Base-by-base conservation (phyloP, 1,140 invertebrate genomes). In the Drosophila subpulchrella region DNA sequence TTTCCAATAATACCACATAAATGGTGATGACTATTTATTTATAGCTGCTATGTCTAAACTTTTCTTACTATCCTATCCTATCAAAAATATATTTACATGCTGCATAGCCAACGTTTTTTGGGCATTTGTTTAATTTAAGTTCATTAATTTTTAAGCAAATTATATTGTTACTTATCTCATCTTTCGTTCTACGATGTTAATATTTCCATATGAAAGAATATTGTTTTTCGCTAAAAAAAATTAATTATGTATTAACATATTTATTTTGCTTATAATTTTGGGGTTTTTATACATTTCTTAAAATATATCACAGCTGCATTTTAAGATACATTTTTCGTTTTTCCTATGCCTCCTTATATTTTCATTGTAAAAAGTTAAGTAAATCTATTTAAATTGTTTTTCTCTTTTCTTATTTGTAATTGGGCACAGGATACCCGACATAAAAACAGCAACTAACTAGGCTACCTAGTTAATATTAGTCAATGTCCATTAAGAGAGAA, bases 301-400 rank as follows among this genome's bases (percentile, higher is more conserved):
- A 76, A 85, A 84, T 88, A 89, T 88, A 88, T 88, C 84, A 88
- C 84, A 88, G 84, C 81, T 89, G 85, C 84, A 88, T 88, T 89
- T 89, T 77, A 60, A 80, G 84, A 89, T 66, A 88, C 72, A 73
- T 68, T 79, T 73, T 75, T 61, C 24, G 15, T 47, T 55, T 78
- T 44, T 50, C 36, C 39, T 53, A 48, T 68, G 47, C 47, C 51
- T 41, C 38, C 53, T 78, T 47, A 38, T 51, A 58, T 75, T 6
- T 41, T 44, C n/a, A n/a, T n/a, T 80, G 73, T 78, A 89, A 83
- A 84, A 77, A 70, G 63, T 89, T 65, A 84, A 89, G 84, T 80
- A 89, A 88, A 89, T 83, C 47, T 83, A 53, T 72, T 66, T 36
- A 59, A 80, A 77, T 55, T 54, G 75, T 63, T 72, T 71, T 51